Percentiles rank a stretch among this genome's conserved stretches.
Conservation (phyloP, 2,888 invertebrate species). For the Lithophane socia region DNA sequence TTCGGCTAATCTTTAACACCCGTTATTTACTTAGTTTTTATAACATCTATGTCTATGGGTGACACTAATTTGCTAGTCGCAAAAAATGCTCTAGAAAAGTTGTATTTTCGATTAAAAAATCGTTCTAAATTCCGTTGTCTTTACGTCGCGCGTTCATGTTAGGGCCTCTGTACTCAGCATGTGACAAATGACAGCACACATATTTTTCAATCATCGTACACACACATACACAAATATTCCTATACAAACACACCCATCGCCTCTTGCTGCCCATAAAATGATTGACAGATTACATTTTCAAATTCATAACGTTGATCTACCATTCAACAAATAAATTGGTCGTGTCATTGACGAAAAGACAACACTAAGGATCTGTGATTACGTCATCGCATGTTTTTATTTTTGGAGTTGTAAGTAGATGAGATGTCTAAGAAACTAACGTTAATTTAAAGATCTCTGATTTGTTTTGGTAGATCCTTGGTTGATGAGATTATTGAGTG, state of each 20-base stretch:
- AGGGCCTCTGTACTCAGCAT: neutral
- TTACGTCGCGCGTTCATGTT: neutral
- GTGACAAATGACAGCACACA: neutral
- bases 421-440: no score
- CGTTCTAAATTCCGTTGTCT: neutral
- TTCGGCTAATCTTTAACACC: no score
- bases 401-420: neutral
- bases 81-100: no score
- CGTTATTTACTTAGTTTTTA: no score
- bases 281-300: slow-evolving; percentile 36
- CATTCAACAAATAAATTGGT: slow-evolving; percentile 37
- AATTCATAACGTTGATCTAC: slow-evolving; percentile 31
- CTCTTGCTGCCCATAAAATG: slow-evolving; percentile 21
- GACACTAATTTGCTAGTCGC: no score
- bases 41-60: no score
- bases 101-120: neutral
- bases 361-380: neutral
- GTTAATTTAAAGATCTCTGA: no score
- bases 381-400: slow-evolving; percentile 8
- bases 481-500: no score
- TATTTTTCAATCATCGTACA: neutral
- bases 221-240: no score
- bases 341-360: slow-evolving; percentile 19
- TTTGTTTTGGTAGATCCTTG: no score
- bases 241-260: no score